Base-by-base conservation (phyloP, 2,797 vertebrate genomes). In the Hozukius guyotensis region DNA sequence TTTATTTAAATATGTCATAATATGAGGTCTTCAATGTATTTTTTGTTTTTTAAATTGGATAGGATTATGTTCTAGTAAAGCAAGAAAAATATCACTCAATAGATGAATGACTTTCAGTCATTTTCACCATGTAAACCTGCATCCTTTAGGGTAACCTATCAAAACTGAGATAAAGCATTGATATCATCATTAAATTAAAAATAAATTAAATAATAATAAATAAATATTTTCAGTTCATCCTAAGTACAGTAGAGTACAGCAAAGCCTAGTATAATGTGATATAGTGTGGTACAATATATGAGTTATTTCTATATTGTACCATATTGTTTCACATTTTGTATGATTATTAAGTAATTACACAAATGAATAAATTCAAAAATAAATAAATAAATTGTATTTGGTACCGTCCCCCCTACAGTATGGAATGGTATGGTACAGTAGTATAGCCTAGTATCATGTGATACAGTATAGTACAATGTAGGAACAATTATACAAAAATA, bases 41-140 rank as follows among this genome's bases (percentile, higher is more conserved):
- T 56, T 56, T 25, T 25, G 0, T 38, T 38, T 42, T 38, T 38
- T 14, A 42, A 42, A 42, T 22, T 22, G 12, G n/a, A 29, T 42
- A 0, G 8, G 2, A 31, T 42, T 9, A 6, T 67, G 0, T 18
- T 56, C 0, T 20, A 14, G 31, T 53, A 42, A 66, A 46, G 20
- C 2, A 42, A 31, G 11, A 20, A 49, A 8, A 24, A 24, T 6
- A 31, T 8, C 8, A 22, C 12, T 18, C 1, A n/a, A 34, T 4
- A 27, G 18, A 52, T 57, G 0, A 34, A 29, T 53, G 13, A 24
- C 4, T n/a, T 66, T 22, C 32, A 42, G 0, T 42, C 38, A 25
- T 6, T 60, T 67, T 52, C 34, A n/a, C 16, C 12, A 14, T 32
- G 4, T 49, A 49, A 57, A 46, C 53, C 4, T 29, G 16, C 22